Base-by-base conservation (phyloP, 2,797 vertebrate species). In the Crocidura indochinensis region DNA sequence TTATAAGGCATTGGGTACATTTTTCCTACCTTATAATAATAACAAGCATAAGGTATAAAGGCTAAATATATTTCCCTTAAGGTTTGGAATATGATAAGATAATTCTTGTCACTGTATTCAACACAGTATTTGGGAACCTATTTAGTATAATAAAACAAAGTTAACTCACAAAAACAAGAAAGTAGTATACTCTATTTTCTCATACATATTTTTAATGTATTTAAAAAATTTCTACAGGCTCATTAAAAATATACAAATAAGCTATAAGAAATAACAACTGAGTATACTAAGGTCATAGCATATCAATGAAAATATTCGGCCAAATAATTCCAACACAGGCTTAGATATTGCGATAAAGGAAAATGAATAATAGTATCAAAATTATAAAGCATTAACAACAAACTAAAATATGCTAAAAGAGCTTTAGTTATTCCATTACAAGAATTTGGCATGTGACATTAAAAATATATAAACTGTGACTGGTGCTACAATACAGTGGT, bases 81-180 rank as follows among this genome's bases (percentile, higher is more conserved):
- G 4, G 6, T 1, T 65, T 6, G 31, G 72, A 56, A 46, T 47
- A 71, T 38, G 29, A 10, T 68, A 44, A 76, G 24, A 46, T 6
- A 29, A 12, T 8, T 89, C 10, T 83, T 17, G 56, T 6, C 24
- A 26, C 8, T 46, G 3, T 80, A 56, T 29, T 67, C 26, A 53
- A 15, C 4, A 67, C 53, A 72, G 2, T 60, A 29, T 11, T 68
- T 0, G 65, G n/a, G 6, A 4, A 84, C 5, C 6, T 47, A 26
- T 60, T 78, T 64, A 76, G 46, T 84, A 87, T 12, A 74, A 60
- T 76, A 82, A 49, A 26, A 92, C 77, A 47, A 84, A 85, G 87
- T 53, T 53, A 77, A 56, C 20, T 0, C 19, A 69, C 65, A 71
- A 17, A 31, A 6, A 68, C 68, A 64, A 20, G 56, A 74, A 84